Evolutionary conservation across 2,888 invertebrate genomes (phyloP), one percentile per base, ranked within the genome.

Genomic region (Aleiodes testaceus): DNA sequence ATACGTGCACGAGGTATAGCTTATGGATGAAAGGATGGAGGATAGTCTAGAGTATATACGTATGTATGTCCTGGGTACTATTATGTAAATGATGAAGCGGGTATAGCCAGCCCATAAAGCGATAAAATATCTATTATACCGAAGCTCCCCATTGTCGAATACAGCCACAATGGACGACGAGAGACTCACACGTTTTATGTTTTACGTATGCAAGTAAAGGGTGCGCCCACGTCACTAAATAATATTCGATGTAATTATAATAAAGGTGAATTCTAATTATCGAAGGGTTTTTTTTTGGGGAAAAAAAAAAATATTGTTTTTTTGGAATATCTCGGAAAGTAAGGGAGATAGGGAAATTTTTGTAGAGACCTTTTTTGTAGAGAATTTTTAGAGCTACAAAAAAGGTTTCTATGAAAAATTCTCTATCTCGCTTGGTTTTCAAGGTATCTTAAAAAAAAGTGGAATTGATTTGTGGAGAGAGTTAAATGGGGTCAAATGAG

Each of bases 91-190:
- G 20, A 63, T 63, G 63, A 47, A 47, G 9, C 14, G 14, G 47
- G 14, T 47, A 47, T 22, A 63, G 36, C 42, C 59, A 20, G 22
- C 22, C 45, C 45, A 44, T 45, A 45, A 59, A 63, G 45, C 47
- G 63, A 63, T 63, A 63, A 63, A 45, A 63, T 45, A 63, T 63
- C 45, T 63, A 63, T 63, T 63, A 63, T 63, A 36, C 20, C 45
- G 22, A 45, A 45, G 22, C 36, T 45, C 63, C 16, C 63, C 45
- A 63, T 63, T 63, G 63, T 63, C 63, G 20, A n/a, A 45, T 2
- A 22, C 14, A 36, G 14, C 45, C 45, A 63, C 63, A 63, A 63
- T 63, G 45, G 63, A 63, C 63, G 44, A 11, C 44, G 44, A 18
- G 44, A 63, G 22, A 63, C 63, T 63, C 45, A 22, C 45, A 14